Conservation (phyloP, 35 echinoderm and acorn worm genomes). For the Apostichopus parvimensis region DNA sequence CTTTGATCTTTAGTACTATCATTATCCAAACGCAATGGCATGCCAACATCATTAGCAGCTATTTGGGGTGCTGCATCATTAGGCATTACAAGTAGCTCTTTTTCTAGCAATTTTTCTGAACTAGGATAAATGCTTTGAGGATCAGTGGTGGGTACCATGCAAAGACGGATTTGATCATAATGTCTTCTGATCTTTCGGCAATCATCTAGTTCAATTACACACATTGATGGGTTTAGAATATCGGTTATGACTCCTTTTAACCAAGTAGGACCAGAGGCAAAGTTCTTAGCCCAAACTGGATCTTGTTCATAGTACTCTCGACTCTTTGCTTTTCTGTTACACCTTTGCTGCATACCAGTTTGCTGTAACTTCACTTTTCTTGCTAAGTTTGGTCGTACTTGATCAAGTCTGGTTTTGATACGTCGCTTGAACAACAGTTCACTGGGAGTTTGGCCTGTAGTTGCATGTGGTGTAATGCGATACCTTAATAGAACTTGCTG, state of each 20-base stretch:
- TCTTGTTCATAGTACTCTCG: conserved; percentile 50
- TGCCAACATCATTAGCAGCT: neutral
- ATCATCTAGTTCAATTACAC: conserved; percentile 54
- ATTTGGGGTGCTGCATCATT: neutral
- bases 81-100: neutral
- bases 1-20: neutral
- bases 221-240: conserved; percentile 43
- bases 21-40: neutral
- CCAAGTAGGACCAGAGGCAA: conserved; percentile 61
- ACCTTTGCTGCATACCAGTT: conserved; percentile 50
- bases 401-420: conserved; percentile 67
- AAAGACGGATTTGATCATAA: conserved; percentile 50
- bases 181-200: conserved; percentile 49
- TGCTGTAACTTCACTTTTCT: conserved; percentile 53
- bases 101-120: neutral
- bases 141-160: neutral
- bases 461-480: conserved; percentile 63
- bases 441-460: conserved; percentile 66
- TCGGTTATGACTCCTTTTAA: conserved; percentile 32
- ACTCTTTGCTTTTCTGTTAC: conserved; percentile 17
- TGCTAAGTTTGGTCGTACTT: conserved; percentile 51
- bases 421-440: conserved; percentile 60
- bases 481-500: conserved; percentile 68
- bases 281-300: conserved; percentile 63
- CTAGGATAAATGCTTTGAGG: neutral